Evolutionary conservation across 2,888 invertebrate genomes (phyloP).

Genomic region (Dascillus cervinus): DNA sequence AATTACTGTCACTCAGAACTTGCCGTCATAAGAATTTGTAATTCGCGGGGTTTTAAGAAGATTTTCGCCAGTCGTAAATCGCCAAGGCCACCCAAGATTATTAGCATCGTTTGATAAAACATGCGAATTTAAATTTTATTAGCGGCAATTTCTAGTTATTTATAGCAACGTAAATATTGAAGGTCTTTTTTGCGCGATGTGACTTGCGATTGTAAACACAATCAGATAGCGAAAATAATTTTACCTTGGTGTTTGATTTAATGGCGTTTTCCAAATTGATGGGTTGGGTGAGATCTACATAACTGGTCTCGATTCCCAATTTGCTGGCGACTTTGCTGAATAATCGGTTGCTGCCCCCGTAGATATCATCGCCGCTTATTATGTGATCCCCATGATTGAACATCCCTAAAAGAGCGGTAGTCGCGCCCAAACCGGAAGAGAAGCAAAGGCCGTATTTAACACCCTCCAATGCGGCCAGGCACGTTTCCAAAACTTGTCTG

Average conservation of each 20-base stretch:
- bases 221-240: too few relatives aligned
- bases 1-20: too few relatives aligned
- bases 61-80: too few relatives aligned
- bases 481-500: conserved; percentile 77
- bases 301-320: conserved; percentile 66
- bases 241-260: conserved; percentile 80
- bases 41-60: too few relatives aligned
- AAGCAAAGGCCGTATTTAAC: conserved; percentile 78
- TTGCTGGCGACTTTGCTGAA: conserved; percentile 48
- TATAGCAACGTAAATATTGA: too few relatives aligned
- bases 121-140: too few relatives aligned
- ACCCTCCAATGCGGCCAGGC: conserved; percentile 83
- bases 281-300: conserved; percentile 68
- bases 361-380: conserved; percentile 85
- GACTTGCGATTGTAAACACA: too few relatives aligned
- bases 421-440: conserved; percentile 87
- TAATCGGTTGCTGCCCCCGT: conserved; percentile 84
- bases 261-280: conserved; percentile 61
- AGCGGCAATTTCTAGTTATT: too few relatives aligned
- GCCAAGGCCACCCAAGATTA: too few relatives aligned
- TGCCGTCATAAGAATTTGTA: too few relatives aligned
- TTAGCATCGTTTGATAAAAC: too few relatives aligned
- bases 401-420: conserved; percentile 65
- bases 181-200: too few relatives aligned
- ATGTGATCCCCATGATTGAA: conserved; percentile 84